These are phyloP conservation scores for Leucophenga montana DNA, from an alignment of 2,888 invertebrate species.

Conservation along the genomic window DNA sequence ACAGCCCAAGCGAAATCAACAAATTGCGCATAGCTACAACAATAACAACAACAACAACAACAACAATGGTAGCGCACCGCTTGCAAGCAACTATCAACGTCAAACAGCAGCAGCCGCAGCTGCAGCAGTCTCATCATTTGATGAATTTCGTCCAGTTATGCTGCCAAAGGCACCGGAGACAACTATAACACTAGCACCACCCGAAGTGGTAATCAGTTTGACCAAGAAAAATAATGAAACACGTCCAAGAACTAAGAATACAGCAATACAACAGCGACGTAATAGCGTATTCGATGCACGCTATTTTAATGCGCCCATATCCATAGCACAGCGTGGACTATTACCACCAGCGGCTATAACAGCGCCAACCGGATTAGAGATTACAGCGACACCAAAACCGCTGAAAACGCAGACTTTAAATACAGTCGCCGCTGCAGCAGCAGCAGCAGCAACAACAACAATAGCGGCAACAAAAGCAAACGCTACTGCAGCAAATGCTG, in stretches of 20 bases:
- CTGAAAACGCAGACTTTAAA: constrained; percentile 18
- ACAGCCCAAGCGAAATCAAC: constrained; percentile 49
- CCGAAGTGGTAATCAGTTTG: constrained; percentile 32
- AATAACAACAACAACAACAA: constrained; percentile 1
- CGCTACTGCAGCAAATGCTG: constrained; percentile 38
- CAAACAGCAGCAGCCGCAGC: not conserved
- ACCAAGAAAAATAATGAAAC: constrained; percentile 37
- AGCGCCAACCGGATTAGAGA: constrained; percentile 9
- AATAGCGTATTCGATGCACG: constrained; percentile 54
- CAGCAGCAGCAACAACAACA: constrained; percentile 2
- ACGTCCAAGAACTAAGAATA: constrained; percentile 18
- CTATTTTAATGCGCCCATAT: constrained; percentile 55
- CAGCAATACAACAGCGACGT: constrained; percentile 43
- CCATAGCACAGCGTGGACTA: constrained; percentile 48
- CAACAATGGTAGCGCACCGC: constrained; percentile 16
- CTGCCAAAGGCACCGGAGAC: constrained; percentile 46
- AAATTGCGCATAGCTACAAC: constrained; percentile 15
- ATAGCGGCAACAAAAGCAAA: constrained; percentile 36
- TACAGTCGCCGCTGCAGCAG: not conserved
- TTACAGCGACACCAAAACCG: not conserved
- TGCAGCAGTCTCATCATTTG: not conserved
- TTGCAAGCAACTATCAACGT: not conserved
- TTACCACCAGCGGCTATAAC: constrained; percentile 47
- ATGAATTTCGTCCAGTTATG: constrained; percentile 50
- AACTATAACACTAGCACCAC: constrained; percentile 32